These are phyloP conservation scores for Cygnus atratus DNA, from an alignment of 2,113 vertebrate species.

Conservation along the genomic window DNA sequence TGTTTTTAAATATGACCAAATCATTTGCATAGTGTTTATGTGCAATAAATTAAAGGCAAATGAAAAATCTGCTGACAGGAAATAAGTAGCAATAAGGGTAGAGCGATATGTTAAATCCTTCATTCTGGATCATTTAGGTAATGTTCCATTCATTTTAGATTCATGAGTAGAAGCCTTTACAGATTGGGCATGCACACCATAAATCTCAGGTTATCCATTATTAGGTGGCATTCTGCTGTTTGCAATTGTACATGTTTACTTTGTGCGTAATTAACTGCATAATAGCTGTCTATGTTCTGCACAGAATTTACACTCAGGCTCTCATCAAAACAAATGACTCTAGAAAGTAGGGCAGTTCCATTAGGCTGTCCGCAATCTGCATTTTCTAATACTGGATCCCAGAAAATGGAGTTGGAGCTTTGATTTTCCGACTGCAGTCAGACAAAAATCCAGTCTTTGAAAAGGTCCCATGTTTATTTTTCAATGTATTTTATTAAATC, in stretches of 20 bases:
- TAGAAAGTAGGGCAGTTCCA: conserved; percentile 74
- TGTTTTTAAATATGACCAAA: conserved; percentile 81
- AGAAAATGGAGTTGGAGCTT: conserved; percentile 11
- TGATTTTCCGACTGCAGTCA: conserved; percentile 10
- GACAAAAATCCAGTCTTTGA: conserved; percentile 11
- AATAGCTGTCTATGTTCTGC: conserved; percentile 77
- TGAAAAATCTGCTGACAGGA: conserved; percentile 86
- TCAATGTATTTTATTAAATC: conserved; percentile 48
- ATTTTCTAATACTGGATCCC: conserved; percentile 59
- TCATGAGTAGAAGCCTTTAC: conserved; percentile 81
- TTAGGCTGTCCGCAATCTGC: conserved; percentile 60
- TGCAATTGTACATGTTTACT: conserved; percentile 83
- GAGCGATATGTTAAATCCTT: conserved; percentile 84
- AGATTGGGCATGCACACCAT: conserved; percentile 78
- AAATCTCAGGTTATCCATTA: conserved; percentile 85
- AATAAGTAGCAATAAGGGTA: conserved; percentile 84
- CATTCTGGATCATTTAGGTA: conserved; percentile 89
- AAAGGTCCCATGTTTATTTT: not conserved
- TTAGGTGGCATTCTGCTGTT: conserved; percentile 79
- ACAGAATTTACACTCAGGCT: conserved; percentile 70
- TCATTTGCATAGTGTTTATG: conserved; percentile 83
- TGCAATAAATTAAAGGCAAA: conserved; percentile 81
- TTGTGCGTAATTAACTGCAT: conserved; percentile 82
- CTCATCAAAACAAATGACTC: conserved; percentile 72
- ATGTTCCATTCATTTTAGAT: conserved; percentile 90